phyloP scores from a whole-genome alignment of 2,113 vertebrate genomes.

The rabbit (Oryctolagus cuniculus) region mOryCun1.1 NC_091432.1:181144501-181145000 shows the following conservation, averaged over 20 bases:
- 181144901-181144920: not conserved
- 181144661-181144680: not conserved
- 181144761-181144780: not conserved
- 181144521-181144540: not conserved
- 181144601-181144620: not conserved
- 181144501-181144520: not conserved
- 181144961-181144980: not conserved
- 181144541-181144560: not conserved
- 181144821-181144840: not conserved
- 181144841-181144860: not conserved
- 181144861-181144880: not conserved
- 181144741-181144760: not conserved
- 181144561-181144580: not conserved
- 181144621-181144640: not conserved
- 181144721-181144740: not conserved
- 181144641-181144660: not conserved
- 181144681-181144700: not conserved
- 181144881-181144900: not conserved
- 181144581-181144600: not conserved
- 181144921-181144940: not conserved
- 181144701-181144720: not conserved
- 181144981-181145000: not conserved
- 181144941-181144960: not conserved
- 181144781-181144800: not conserved
- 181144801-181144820: not conserved